Base-by-base conservation (phyloP, 2,113 vertebrate species). In the Lepus timidus region DNA sequence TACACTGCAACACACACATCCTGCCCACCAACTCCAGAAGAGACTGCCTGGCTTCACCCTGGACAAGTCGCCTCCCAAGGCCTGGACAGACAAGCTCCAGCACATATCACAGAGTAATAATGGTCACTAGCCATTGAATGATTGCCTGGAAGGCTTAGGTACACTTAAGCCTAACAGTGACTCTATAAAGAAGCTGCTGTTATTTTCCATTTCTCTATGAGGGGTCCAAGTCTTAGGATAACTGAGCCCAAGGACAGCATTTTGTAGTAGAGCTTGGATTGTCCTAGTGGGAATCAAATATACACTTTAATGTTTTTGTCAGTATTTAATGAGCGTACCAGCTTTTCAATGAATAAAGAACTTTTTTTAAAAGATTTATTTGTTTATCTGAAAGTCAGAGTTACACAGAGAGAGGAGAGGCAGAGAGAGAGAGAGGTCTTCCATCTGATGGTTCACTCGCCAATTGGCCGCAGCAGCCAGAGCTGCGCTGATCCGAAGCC, bases 121-220 rank as follows among this genome's bases (percentile, higher is more conserved):
- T 85, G n/a, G 51, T 67, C 93, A 79, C 14, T 44, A 36, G 61
- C 70, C 55, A 93, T n/a, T 85, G 74, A 91, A 62, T 49, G 31
- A 82, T 36, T 92, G 75, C 27, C 92, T 85, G 71, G 68, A 80
- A 82, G 68, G 52, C 19, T 31, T 49, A 85, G 27, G 36, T 84
- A 55, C 23, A 64, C 9, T n/a, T 70, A 70, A 76, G 14, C 36
- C 22, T 93, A 36, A 33, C 2, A 17, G 36, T 74, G 83, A 79
- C 16, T 49, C 10, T 79, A 14, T 6, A 58, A 12, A 58, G 39
- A 74, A 93, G 78, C 14, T 82, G 12, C 52, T 82, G 31, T n/a
- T 85, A 58, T 90, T 88, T 33, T 33, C 22, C 64, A 44, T 75
- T 94, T 85, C 61, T 25, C 9, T 22, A 25, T 14, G 49, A 73